Evolutionary conservation across 2,113 vertebrate species (phyloP), one percentile per base, ranked within the genome.

Genomic region (Bungarus multicinctus): DNA sequence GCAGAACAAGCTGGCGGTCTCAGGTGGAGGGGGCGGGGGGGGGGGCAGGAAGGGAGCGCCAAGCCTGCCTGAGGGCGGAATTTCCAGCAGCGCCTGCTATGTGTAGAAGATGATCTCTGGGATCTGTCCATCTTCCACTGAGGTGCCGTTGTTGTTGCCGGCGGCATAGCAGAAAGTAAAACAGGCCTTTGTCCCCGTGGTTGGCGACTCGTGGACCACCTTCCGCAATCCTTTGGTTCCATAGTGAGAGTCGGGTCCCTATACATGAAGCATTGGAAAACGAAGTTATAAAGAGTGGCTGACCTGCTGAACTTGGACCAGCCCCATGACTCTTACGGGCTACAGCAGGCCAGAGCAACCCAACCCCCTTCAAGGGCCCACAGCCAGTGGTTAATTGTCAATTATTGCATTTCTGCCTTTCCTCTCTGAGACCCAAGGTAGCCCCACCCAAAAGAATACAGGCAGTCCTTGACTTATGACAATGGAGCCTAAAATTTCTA

Each of bases 41-140:
- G 14, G 10, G 27, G 27, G 52, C 27, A 34, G 69, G 30, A 18
- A 58, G 27, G 10, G 27, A 20, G 43, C 1, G 9, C n/a, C 39
- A 23, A 16, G 20, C 22, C 95, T 93, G 94, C 92, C 95, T 11
- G 6, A 18, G 20, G 20, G 25, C 12, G 6, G 47, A 92, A 30
- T 54, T 5, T 4, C 74, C 52, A 91, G 88, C 1, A 11, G 45
- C 89, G 53, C 93, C 92, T 16, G 52, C 98, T 99, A 99, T 98
- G 99, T 99, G 97, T 99, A 99, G 98, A 99, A 99, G 97, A 99
- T 99, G 97, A 99, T 98, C 97, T 99, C 99, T 0, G 99, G 99
- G 94, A 99, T 98, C 97, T 99, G 99, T 96, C 99, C 99, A 8
- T 99, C 99, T 97, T 99, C 99, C 96, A 99, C 99, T 0, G 99